Conservation (phyloP, 2,113 vertebrate species). For the Struthidea cinerea region DNA sequence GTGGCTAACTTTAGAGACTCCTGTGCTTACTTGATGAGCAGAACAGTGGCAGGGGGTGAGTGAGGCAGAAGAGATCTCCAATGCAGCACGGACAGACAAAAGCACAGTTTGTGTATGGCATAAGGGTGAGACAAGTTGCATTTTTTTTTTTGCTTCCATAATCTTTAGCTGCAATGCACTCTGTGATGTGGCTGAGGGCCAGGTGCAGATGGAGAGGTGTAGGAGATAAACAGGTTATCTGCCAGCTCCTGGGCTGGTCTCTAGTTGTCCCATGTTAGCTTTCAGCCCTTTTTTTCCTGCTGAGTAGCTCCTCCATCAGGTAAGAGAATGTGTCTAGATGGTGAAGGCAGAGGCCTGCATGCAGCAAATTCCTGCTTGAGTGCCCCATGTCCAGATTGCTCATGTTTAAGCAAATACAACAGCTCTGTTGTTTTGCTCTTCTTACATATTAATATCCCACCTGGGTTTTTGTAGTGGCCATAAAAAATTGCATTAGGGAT, state of each 20-base stretch:
- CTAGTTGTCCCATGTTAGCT: rapidly evolving
- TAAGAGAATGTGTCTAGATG: rapidly evolving
- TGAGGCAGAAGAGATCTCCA: too few species aligned
- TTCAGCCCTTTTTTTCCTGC: not conserved
- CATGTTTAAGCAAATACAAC: not conserved
- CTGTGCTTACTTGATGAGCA: not conserved
- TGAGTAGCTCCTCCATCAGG: not conserved
- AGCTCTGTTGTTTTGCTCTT: not conserved
- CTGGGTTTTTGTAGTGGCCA: not conserved
- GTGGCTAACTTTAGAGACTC: not conserved
- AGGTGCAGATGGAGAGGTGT: not conserved
- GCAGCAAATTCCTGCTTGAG: not conserved
- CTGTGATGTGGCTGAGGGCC: not conserved
- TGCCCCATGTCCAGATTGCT: rapidly evolving
- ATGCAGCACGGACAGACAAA: rapidly evolving
- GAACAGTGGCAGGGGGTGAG: not conserved
- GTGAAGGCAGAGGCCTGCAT: not conserved
- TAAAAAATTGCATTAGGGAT: not conserved
- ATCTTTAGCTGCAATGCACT: not conserved
- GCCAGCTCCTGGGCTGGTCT: rapidly evolving
- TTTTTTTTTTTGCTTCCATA: not conserved
- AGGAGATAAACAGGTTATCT: not conserved
- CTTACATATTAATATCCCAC: not conserved
- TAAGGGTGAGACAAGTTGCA: not conserved
- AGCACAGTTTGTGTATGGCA: too few species aligned